Base-by-base conservation (phyloP, 2,888 invertebrate genomes). In the Mesopsocus fuscifrons region DNA sequence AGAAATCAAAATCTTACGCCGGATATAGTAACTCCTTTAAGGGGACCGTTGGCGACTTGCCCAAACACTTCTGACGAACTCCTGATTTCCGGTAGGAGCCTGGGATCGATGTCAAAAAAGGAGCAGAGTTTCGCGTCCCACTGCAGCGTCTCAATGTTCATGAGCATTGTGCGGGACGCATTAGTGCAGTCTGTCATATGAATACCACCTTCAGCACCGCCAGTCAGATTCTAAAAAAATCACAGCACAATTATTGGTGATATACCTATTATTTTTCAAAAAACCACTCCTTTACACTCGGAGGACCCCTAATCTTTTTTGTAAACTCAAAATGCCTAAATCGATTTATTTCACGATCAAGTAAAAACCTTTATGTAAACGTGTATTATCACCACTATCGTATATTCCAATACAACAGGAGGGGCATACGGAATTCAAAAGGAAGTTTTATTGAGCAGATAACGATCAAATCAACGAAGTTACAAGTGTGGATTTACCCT, bases 171-270 rank as follows among this genome's bases (percentile, higher is more conserved):
- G 49, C 95, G 72, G 22, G 91, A 89, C 9, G 97, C 97, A 62
- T 98, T 98, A 23, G 94, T 89, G 1, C 95, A 91, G 62, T 98
- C 97, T 1, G 97, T 98, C 1, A 82, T 64, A 58, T 95, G 91
- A 4, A 80, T 62, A 0, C 77, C 78, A 21, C 69, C 68, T 31
- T 68, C 57, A 16, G 58, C 55, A 3, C 74, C 74, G 38, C 77
- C 77, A 1, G 80, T 80, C 46, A 83, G 60, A 57, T 82, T 80
- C 77, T 77, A 52, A 6, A 53, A 52, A 41, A 38, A 33, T 40
- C 26, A 38, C 11, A n/a, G n/a, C n/a, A n/a, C n/a, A n/a, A n/a
- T n/a, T n/a, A n/a, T n/a, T n/a, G n/a, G n/a, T 3, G 4, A 11
- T 18, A 35, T 3, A 38, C 34, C 41, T 18, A 32, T 26, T 16